These are phyloP conservation scores for Carcharodon carcharias DNA, from an alignment of 2,797 vertebrate genomes.

Conservation along the genomic window DNA sequence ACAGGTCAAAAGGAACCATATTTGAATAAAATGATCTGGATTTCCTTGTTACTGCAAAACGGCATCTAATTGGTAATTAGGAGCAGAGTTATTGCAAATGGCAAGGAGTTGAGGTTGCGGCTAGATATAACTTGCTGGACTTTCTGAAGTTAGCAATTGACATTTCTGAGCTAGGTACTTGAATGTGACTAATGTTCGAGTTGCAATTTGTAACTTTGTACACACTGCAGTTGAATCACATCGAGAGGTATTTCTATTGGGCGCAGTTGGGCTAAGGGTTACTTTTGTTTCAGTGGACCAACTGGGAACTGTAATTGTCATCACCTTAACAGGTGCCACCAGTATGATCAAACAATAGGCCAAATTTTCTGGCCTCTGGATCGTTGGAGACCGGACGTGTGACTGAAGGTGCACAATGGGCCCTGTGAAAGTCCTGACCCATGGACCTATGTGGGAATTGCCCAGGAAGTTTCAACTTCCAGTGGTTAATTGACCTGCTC, in stretches of 20 bases:
- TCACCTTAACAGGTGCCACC: neutral
- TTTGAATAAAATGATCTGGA: neutral
- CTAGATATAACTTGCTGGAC: neutral
- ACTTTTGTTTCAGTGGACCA: neutral
- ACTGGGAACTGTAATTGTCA: neutral
- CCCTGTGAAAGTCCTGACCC: no score
- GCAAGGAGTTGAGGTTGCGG: neutral
- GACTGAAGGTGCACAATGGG: no score
- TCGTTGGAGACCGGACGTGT: no score
- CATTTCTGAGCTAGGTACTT: neutral
- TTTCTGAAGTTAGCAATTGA: neutral
- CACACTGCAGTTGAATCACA: neutral
- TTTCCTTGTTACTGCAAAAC: neutral
- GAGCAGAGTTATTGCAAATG: neutral
- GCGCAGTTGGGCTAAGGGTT: neutral
- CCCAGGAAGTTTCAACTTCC: no score
- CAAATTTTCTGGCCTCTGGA: no score
- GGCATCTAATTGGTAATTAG: neutral
- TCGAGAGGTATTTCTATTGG: neutral
- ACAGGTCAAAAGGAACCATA: neutral
- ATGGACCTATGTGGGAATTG: no score
- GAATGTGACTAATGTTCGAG: neutral
- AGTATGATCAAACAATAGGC: neutral
- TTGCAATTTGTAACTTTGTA: neutral
- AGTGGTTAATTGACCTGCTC: no score